Base-by-base conservation (phyloP, 30 jellyfish, hydroid and myxozoan genomes). In the Phacellophora camtschatica region DNA sequence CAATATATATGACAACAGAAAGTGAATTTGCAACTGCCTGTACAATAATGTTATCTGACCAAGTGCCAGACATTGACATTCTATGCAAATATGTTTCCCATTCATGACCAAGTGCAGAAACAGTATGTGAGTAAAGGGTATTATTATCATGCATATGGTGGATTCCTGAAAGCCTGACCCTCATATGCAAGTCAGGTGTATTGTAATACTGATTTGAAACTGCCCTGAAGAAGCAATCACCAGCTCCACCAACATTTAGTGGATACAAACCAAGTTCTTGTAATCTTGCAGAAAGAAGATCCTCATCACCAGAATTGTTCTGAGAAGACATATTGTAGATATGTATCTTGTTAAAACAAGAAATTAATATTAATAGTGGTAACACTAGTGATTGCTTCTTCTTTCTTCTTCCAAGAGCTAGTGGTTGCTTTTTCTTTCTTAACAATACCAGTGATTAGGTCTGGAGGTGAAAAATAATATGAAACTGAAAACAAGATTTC, bases 41-140 rank as follows among this genome's bases (percentile, higher is more conserved):
- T 3, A 69, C 28, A 23, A 25, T 69, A 23, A 46, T 39, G 72
- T 46, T 46, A 25, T 69, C 69, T 4, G 33, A 69, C 69, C 69
- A 69, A 4, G 61, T 64, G 61, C 77, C 77, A 64, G 77, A 36
- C 20, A 36, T 30, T 3, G 57, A 29, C 77, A 64, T 64, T 64
- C 62, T 34, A 19, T 24, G 11, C 49, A 64, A 24, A 19, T 57
- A 57, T 57, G 10, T 57, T 57, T 57, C 71, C 71, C 71, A 57
- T 5, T 57, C 39, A 57, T 39, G 53, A 39, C 53, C 53, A 5
- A 39, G 53, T 39, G 12, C 53, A 39, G 53, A 39, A 39, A 39
- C 53, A 51, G 23, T 16, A 51, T 51, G 67, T 16, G 23, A 51
- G 29, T 51, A 51, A 16, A 51, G 29, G 29, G 9, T 24, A 6